Conservation (phyloP, 2,888 invertebrate genomes). For the Thecocarcelia acutangulata region DNA sequence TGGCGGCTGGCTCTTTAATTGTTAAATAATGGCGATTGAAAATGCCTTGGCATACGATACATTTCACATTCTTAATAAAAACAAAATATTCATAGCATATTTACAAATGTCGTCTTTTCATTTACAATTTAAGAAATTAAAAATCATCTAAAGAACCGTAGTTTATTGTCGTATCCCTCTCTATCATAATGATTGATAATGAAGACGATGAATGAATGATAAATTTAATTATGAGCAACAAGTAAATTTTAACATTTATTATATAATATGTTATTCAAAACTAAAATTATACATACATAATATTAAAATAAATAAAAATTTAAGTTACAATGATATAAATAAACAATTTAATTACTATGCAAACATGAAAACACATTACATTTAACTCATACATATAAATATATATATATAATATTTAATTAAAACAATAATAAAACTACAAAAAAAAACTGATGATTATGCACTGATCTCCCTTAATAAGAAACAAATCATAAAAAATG, state of each 20-base stretch:
- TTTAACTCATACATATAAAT: constrained; percentile 9
- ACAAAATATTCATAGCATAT: constrained; percentile 8
- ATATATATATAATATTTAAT: constrained; percentile 16
- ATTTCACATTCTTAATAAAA: constrained; percentile 15
- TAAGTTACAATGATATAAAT: constrained; percentile 38
- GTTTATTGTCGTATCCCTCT: constrained; percentile 53
- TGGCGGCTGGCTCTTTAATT: not conserved
- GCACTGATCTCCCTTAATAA: constrained; percentile 35
- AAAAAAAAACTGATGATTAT: constrained; percentile 38
- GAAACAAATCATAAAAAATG: not conserved
- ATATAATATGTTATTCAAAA: constrained; percentile 65
- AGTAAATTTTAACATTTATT: constrained; percentile 65
- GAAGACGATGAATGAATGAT: constrained; percentile 55
- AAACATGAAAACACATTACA: constrained; percentile 58
- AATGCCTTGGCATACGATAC: constrained; percentile 7
- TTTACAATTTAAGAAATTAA: constrained; percentile 23
- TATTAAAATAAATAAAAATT: constrained; percentile 39
- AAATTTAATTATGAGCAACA: constrained; percentile 51
- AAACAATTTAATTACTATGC: constrained; percentile 50
- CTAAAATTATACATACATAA: constrained; percentile 35
- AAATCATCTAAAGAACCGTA: constrained; percentile 38
- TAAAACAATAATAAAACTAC: constrained; percentile 34
- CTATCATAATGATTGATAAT: constrained; percentile 45
- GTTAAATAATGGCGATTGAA: not conserved
- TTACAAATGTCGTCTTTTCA: constrained; percentile 34